These are phyloP conservation scores for Drosophila ochracea DNA, from an alignment of 2,888 invertebrate genomes.

Conservation along the genomic window DNA sequence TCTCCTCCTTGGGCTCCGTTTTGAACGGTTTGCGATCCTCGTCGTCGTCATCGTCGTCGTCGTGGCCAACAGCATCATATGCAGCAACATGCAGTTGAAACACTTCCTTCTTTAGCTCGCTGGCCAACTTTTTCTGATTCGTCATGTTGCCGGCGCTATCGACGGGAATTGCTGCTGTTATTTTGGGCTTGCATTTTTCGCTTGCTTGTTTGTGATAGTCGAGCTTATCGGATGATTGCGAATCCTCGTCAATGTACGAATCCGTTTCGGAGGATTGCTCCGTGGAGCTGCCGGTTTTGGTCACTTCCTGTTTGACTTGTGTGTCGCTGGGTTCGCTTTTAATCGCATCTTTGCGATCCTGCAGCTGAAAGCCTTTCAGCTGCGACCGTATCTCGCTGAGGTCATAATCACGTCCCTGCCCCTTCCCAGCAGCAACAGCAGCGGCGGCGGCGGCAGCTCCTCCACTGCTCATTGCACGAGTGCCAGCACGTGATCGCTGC, in stretches of 20 bases:
- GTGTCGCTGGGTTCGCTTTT: conserved; percentile 60
- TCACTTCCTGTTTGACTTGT: conserved; percentile 62
- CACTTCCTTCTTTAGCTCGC: conserved; percentile 46
- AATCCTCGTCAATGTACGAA: conserved; percentile 84
- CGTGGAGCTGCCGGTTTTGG: conserved; percentile 79
- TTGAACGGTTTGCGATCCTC: conserved; percentile 46
- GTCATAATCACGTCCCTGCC: conserved; percentile 91
- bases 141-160: conserved; percentile 49
- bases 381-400: conserved; percentile 94
- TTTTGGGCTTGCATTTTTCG: conserved; percentile 64
- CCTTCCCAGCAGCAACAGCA: conserved; percentile 5
- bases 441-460: conserved; percentile 47
- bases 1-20: conserved; percentile 60
- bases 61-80: not conserved
- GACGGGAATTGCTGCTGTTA: conserved; percentile 26
- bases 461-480: conserved; percentile 65
- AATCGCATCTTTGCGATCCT: conserved; percentile 57
- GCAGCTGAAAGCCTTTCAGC: conserved; percentile 90
- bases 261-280: conserved; percentile 84
- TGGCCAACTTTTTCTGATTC: conserved; percentile 71
- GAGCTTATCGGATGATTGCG: conserved; percentile 84
- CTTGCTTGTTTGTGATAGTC: conserved; percentile 56
- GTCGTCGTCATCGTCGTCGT: not conserved
- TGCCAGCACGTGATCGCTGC: conserved; percentile 49
- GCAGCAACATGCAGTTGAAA: conserved; percentile 9